Conservation (phyloP, 2,888 invertebrate species). For the Heliconius cydno region DNA sequence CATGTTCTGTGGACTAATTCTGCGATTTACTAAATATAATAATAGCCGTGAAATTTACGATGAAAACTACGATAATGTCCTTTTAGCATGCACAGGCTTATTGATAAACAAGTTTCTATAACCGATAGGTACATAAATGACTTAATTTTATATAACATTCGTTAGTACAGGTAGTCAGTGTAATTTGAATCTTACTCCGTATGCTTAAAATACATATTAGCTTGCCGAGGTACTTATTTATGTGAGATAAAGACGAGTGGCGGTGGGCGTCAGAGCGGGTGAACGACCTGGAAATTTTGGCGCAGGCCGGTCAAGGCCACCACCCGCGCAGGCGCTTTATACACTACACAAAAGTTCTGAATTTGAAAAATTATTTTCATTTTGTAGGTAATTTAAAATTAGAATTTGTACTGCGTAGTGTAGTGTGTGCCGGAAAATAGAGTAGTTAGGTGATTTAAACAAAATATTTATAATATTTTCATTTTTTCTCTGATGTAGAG, state of each 20-base stretch:
- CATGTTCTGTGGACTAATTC: neutral
- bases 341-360: conserved; percentile 46
- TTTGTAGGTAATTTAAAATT: conserved; percentile 27
- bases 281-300: conserved; percentile 82
- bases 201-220: conserved; percentile 57
- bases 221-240: conserved; percentile 62
- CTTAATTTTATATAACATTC: conserved; percentile 71
- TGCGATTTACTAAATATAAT: neutral
- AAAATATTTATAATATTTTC: neutral
- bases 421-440: neutral
- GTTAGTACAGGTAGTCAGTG: conserved; percentile 38
- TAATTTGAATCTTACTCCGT: conserved; percentile 51
- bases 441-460: neutral
- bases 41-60: conserved; percentile 9
- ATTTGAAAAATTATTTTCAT: conserved; percentile 42
- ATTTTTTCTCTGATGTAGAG: no score
- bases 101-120: conserved; percentile 80
- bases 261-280: conserved; percentile 76
- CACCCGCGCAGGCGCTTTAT: conserved; percentile 65
- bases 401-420: neutral
- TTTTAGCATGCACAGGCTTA: conserved; percentile 50
- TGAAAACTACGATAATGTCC: conserved; percentile 39
- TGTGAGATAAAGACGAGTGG: conserved; percentile 77
- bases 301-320: conserved; percentile 83
- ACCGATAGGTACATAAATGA: conserved; percentile 73